Evolutionary conservation across 2,888 invertebrate genomes (phyloP).

Genomic region (Cerastis rubricosa): DNA sequence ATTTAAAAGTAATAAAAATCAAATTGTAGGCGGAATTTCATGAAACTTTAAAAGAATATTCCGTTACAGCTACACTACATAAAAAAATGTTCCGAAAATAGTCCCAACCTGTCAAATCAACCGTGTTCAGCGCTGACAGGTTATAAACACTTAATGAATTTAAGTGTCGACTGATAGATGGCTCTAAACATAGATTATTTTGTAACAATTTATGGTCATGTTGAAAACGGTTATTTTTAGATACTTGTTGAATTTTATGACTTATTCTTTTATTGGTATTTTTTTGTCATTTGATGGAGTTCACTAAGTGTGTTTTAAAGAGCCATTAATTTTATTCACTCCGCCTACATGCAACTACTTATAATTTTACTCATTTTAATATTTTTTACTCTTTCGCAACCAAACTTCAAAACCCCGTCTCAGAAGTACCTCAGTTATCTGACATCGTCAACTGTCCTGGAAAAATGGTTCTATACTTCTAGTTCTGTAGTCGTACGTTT

Average conservation of each 20-base stretch:
- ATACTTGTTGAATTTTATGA: conserved; percentile 23
- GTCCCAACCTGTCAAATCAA: conserved; percentile 56
- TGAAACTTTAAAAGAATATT: conserved; percentile 7
- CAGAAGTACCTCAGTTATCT: not conserved
- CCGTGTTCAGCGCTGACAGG: conserved; percentile 56
- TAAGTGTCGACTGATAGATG: conserved; percentile 58
- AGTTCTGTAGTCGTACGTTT: not conserved
- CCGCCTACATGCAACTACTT: not conserved
- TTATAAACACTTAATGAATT: conserved; percentile 58
- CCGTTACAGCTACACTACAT: conserved; percentile 7
- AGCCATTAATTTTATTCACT: conserved; percentile 1
- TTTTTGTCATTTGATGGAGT: conserved; percentile 39
- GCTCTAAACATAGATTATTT: conserved; percentile 56
- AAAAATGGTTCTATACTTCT: not conserved
- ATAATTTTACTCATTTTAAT: too few relatives aligned
- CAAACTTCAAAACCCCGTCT: too few relatives aligned
- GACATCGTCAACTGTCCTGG: not conserved
- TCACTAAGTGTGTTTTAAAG: conserved; percentile 14
- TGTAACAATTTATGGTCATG: conserved; percentile 49
- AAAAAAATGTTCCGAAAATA: conserved; percentile 55
- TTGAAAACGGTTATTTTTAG: conserved; percentile 37
- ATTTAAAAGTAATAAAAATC: conserved; percentile 25
- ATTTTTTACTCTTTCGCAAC: not conserved
- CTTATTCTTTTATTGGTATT: conserved; percentile 26
- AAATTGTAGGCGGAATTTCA: not conserved